Percentiles rank a stretch among this genome's conserved stretches.
phyloP scores from a whole-genome alignment of 2,888 invertebrate species.

The Acanthosepion lycidas region DNA sequence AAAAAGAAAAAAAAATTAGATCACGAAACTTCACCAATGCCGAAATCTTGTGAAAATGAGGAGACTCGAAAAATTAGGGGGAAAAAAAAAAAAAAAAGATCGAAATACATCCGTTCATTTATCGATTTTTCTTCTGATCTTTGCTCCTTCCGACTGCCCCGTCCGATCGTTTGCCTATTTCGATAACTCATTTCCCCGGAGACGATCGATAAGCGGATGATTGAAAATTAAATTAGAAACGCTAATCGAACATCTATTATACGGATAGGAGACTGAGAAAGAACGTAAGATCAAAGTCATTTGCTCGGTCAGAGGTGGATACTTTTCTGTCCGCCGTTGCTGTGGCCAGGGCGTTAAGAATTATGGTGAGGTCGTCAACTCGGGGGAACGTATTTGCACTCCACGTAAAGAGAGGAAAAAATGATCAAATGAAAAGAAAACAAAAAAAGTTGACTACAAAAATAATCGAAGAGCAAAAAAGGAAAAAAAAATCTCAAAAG shows the following conservation, averaged over 20 bases:
- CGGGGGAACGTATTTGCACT: neutral
- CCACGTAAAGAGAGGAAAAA: neutral
- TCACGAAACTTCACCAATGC: too few species aligned
- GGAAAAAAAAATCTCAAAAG: too few species aligned
- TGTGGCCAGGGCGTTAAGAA: neutral
- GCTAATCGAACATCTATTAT: neutral
- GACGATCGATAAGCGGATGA: neutral
- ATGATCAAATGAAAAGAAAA: too few species aligned
- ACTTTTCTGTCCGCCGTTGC: neutral
- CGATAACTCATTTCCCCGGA: neutral
- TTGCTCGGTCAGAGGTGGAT: neutral
- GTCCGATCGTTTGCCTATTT: neutral
- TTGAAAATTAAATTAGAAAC: neutral
- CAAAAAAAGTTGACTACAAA: too few species aligned
- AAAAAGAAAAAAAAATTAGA: too few species aligned
- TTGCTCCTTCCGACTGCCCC: neutral
- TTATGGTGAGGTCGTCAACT: neutral
- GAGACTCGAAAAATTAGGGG: neutral
- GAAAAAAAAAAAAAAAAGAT: neutral
- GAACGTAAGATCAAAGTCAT: neutral
- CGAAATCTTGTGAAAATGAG: neutral
- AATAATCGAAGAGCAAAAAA: too few species aligned
- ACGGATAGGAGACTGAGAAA: neutral
- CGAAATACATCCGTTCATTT: neutral
- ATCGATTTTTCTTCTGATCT: neutral